Conservation (phyloP, 2,888 invertebrate species). For the Heteromurus nitidus region DNA sequence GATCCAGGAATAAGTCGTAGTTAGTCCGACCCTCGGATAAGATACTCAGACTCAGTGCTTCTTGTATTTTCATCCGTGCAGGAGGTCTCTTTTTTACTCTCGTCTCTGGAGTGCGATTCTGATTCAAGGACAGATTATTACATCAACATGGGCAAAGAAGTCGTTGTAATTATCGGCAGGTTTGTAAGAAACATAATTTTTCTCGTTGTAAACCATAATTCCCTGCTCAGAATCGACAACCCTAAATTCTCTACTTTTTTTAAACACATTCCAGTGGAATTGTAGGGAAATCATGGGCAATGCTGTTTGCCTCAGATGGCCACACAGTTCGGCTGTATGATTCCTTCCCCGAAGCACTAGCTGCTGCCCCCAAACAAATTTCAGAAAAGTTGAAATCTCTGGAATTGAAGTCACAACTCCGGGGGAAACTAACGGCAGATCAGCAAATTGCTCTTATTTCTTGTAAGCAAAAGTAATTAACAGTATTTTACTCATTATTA, state of each 20-base stretch:
- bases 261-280: slow-evolving; percentile 84
- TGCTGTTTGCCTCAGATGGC: slow-evolving; percentile 95
- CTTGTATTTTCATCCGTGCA: too few species aligned
- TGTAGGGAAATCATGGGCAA: slow-evolving; percentile 97
- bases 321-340: slow-evolving; percentile 93
- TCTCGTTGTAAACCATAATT: neutral
- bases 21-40: too few species aligned
- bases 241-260: neutral
- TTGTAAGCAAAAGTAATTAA: slow-evolving; percentile 80
- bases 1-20: too few species aligned
- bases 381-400: slow-evolving; percentile 83
- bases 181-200: slow-evolving; percentile 26
- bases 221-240: neutral
- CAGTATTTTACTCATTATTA: too few species aligned
- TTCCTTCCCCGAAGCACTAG: slow-evolving; percentile 84
- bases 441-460: slow-evolving; percentile 87
- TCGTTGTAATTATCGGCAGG: slow-evolving; percentile 69
- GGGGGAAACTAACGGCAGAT: slow-evolving; percentile 81
- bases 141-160: slow-evolving; percentile 57
- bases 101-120: too few species aligned
- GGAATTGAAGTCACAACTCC: slow-evolving; percentile 83
- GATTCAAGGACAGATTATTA: neutral
- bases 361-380: slow-evolving; percentile 85
- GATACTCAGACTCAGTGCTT: too few species aligned
- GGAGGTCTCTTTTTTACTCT: too few species aligned